Conservation (phyloP, 2,113 vertebrate genomes). For the Neoarius graeffei region DNA sequence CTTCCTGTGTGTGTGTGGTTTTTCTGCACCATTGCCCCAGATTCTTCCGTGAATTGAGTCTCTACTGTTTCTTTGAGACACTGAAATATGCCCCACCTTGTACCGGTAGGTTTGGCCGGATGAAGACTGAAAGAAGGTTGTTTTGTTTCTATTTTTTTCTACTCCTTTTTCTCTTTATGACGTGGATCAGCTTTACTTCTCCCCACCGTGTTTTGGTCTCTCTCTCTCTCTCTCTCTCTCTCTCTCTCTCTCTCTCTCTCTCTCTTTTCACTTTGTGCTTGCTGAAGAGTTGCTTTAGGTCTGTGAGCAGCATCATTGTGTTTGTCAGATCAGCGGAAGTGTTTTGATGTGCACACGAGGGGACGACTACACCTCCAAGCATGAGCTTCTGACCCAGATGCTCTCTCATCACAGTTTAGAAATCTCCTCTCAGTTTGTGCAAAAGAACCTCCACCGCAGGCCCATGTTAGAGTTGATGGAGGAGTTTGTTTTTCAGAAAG, state of each 20-base stretch:
- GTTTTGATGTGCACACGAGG: conserved; percentile 19
- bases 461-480: background rate
- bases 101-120: background rate
- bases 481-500: background rate
- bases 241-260: conserved; percentile 2
- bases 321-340: conserved; percentile 31
- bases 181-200: background rate
- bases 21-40: conserved; percentile 32
- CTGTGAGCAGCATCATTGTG: conserved; percentile 11
- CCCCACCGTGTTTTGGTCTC: background rate
- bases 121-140: background rate
- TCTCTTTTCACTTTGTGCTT: background rate
- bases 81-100: conserved; percentile 19
- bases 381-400: background rate
- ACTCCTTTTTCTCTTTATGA: background rate
- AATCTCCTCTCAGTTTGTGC: background rate
- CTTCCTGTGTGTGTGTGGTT: conserved; percentile 18
- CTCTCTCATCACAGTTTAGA: background rate
- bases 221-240: background rate
- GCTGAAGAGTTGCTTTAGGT: background rate
- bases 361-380: background rate
- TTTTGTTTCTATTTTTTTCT: conserved; percentile 11
- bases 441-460: background rate
- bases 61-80: conserved; percentile 9
- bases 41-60: conserved; percentile 21